These are phyloP conservation scores for Anthrax anthrax DNA, from an alignment of 2,888 invertebrate species.

Conservation along the genomic window DNA sequence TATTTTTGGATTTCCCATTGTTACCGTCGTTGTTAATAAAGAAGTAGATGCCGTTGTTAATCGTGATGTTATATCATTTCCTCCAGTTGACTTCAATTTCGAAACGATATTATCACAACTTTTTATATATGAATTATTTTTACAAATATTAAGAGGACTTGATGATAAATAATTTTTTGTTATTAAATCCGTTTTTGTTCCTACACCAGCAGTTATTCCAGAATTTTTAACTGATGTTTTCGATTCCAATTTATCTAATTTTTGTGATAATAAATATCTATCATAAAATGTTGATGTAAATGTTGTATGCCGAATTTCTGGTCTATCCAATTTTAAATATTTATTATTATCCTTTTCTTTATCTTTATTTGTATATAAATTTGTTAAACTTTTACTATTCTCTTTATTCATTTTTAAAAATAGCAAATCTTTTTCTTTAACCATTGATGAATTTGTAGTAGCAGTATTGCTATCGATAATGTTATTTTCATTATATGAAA, in stretches of 20 bases:
- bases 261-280: constrained; percentile 30
- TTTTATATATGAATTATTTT: constrained; percentile 11
- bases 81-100: constrained; percentile 15
- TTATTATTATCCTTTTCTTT: background rate
- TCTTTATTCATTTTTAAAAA: background rate
- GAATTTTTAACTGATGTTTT: background rate
- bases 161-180: constrained; percentile 4
- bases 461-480: background rate
- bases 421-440: too few relatives aligned
- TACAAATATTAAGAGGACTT: background rate
- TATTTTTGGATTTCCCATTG: constrained; percentile 22
- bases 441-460: too few relatives aligned
- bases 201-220: constrained; percentile 1
- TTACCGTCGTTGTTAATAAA: too few relatives aligned
- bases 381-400: background rate
- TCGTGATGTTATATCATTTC: constrained; percentile 11
- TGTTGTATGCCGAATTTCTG: constrained; percentile 33
- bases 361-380: background rate
- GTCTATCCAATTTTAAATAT: constrained; percentile 16
- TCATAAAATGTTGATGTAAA: constrained; percentile 34
- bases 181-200: background rate
- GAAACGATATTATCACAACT: constrained; percentile 22
- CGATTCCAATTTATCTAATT: constrained; percentile 25
- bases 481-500: background rate
- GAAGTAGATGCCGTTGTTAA: background rate